Evolutionary conservation across 2,113 vertebrate species (phyloP), one percentile per base, ranked within the genome.

Genomic region (Lathamus discolor): DNA sequence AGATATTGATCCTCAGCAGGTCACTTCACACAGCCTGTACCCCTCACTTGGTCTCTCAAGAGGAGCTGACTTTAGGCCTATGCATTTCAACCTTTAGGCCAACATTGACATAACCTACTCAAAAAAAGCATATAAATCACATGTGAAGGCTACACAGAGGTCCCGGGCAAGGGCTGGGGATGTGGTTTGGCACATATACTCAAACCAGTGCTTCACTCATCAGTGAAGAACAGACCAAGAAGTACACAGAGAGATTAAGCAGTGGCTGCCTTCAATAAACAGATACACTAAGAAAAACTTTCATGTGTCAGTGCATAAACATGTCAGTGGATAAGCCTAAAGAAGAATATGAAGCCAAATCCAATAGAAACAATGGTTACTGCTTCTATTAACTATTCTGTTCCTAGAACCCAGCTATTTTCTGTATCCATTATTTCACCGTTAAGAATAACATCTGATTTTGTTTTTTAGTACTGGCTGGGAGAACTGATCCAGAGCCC

Each of bases 401-500:
- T 41, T 82, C 83, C 62, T 74, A 48, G 72, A 90, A 92, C 48
- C 62, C 1, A 69, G 37, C 33, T 67, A 6, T 51, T 83, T 92
- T 83, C 64, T 67, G 43, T 27, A 69, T 23, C 76, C 19, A 20
- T 67, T 61, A 18, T 24, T 52, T 49, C 59, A 29, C 62, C 18
- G 31, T 39, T 87, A 49, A 75, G 90, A 90, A 87, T 67, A 90
- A 75, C 77, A 63, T 37, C 86, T 46, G 44, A 74, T 74, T 89
- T 83, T 77, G 33, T 28, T 54, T 83, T 91, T 72, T 63, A 79
- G 31, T 59, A 14, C 67, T 48, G 69, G 76, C 90, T 94, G 67
- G 19, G 17, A 85, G 73, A 87, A 69, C 22, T 86, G 52, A 84
- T 86, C 68, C 84, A 25, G 81, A 83, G 51, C 86, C 41, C 24